Conservation (phyloP, 2,113 vertebrate genomes). For the Pelmatolapia mariae region DNA sequence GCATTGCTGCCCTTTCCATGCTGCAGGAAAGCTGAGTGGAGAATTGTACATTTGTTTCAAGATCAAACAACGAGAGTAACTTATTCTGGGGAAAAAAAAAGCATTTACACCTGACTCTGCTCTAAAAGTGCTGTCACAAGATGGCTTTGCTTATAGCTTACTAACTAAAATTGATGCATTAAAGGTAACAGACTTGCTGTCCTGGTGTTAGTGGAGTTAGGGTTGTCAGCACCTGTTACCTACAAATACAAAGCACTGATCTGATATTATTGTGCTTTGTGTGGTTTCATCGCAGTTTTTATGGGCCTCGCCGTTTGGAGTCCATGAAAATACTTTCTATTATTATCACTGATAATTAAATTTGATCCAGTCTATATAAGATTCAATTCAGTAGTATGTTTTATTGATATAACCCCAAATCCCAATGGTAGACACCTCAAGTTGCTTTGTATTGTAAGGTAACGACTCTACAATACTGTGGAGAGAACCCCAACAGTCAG, state of each 20-base stretch:
- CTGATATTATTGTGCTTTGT: not conserved
- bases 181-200: not conserved
- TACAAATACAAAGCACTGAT: not conserved
- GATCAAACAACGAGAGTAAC: not conserved
- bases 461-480: not conserved
- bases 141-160: not conserved
- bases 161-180: not conserved
- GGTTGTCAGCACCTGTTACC: not conserved
- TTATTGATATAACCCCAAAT: not conserved
- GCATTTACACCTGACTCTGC: not conserved
- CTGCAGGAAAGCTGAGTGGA: conserved; percentile 22
- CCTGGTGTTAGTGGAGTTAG: not conserved
- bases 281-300: not conserved
- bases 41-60: not conserved
- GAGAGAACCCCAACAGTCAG: not conserved
- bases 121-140: not conserved
- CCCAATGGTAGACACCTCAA: not conserved
- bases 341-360: not conserved
- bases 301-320: not conserved
- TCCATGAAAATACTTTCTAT: not conserved
- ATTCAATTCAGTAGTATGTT: not conserved
- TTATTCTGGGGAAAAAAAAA: not conserved
- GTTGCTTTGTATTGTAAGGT: not conserved
- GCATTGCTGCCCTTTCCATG: not conserved
- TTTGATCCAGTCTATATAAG: not conserved